Conservation (phyloP, 2,113 vertebrate species). For the Brevimyrus niger region DNA sequence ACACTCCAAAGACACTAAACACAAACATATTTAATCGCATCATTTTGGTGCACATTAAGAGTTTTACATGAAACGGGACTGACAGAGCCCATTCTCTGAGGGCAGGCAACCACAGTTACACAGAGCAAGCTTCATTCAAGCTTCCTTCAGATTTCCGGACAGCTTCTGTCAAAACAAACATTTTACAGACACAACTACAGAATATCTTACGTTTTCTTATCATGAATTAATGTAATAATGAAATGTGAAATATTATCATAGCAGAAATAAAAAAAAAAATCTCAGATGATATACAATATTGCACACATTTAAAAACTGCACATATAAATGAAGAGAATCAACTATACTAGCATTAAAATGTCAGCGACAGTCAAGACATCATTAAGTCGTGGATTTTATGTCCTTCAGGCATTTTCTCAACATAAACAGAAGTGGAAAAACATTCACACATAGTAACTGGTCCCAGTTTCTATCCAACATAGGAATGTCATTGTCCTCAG, state of each 20-base stretch:
- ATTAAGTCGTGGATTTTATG: neutral
- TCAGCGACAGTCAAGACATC: neutral
- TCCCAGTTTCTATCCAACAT: neutral
- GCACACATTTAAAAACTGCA: neutral
- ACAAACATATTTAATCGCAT: neutral
- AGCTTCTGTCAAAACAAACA: neutral
- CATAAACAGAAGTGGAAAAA: neutral
- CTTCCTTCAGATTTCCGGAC: neutral
- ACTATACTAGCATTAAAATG: neutral
- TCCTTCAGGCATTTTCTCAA: neutral
- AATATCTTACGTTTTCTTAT: slow-evolving; percentile 1
- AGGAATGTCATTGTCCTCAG: neutral
- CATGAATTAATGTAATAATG: neutral
- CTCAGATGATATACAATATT: neutral
- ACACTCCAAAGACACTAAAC: slow-evolving; percentile 4
- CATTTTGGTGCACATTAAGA: slow-evolving; percentile 12
- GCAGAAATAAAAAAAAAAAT: neutral
- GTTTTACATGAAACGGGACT: neutral
- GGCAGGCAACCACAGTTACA: neutral
- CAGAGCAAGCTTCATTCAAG: neutral
- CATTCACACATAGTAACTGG: neutral
- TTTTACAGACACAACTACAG: neutral
- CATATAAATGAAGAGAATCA: neutral
- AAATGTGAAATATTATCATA: neutral
- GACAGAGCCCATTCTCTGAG: neutral